phyloP scores from a whole-genome alignment of 2,797 vertebrate genomes.

The Pipistrellus pipistrellus region DNA sequence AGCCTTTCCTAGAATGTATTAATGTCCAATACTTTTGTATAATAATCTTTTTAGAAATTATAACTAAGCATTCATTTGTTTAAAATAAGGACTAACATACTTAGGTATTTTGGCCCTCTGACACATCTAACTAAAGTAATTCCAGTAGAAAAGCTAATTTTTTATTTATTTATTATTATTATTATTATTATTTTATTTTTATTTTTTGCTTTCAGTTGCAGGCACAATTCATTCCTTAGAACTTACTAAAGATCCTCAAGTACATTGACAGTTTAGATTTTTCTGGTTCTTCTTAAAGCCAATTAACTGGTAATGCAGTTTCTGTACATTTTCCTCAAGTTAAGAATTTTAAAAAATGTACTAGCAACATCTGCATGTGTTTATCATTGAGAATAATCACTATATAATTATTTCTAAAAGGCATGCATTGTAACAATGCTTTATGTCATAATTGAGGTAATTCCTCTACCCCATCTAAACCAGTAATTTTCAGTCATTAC shows the following conservation, averaged over 20 bases:
- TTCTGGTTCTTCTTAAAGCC: slow-evolving; percentile 71
- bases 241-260: slow-evolving; percentile 43
- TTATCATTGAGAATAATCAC: slow-evolving; percentile 84
- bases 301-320: slow-evolving; percentile 65
- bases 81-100: slow-evolving; percentile 27
- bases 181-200: no score
- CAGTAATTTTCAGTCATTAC: slow-evolving; percentile 83
- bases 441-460: slow-evolving; percentile 85
- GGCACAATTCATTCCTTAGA: slow-evolving; percentile 46
- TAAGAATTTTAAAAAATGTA: slow-evolving; percentile 77
- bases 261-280: slow-evolving; percentile 57
- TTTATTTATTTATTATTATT: not conserved
- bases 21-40: slow-evolving; percentile 56
- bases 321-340: slow-evolving; percentile 77
- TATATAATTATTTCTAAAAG: slow-evolving; percentile 85
- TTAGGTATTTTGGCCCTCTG: slow-evolving; percentile 36
- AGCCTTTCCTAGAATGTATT: slow-evolving; percentile 65
- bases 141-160: not conserved
- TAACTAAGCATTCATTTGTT: slow-evolving; percentile 34
- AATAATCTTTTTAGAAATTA: slow-evolving; percentile 53
- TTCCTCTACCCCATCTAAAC: slow-evolving; percentile 80
- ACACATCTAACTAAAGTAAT: slow-evolving; percentile 47
- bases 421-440: slow-evolving; percentile 81
- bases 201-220: slow-evolving; percentile 20
- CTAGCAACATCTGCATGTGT: slow-evolving; percentile 82